Percentiles rank a stretch among this genome's conserved stretches.
Conservation (phyloP, 2,888 invertebrate genomes). For the Pristionchus arcanus region DNA sequence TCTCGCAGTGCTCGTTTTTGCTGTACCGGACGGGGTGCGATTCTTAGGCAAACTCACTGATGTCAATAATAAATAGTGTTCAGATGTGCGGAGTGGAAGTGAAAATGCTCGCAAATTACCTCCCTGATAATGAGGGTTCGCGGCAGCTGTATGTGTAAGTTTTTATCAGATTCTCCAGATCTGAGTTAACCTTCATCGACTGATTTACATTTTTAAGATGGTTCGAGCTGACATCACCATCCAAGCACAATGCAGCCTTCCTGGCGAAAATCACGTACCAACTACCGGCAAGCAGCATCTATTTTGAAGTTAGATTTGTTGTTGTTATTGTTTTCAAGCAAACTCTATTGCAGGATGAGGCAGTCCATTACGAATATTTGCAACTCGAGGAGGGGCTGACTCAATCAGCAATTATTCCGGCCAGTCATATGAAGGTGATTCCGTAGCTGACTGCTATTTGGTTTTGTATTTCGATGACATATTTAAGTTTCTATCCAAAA, state of each 20-base stretch:
- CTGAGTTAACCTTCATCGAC: too few relatives aligned
- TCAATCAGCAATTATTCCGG: not conserved
- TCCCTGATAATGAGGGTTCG: not conserved
- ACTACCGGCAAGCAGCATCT: too few relatives aligned
- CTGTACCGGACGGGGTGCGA: too few relatives aligned
- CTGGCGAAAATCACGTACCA: not conserved
- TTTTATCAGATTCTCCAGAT: too few relatives aligned
- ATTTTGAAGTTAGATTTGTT: too few relatives aligned
- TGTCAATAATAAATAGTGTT: not conserved
- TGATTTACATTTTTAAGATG: not conserved
- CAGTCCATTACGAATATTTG: not conserved
- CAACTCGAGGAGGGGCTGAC: not conserved
- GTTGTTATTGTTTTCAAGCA: too few relatives aligned
- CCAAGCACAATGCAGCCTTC: not conserved
- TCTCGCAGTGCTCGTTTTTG: too few relatives aligned
- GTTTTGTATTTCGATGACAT: too few relatives aligned
- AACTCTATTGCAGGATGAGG: not conserved
- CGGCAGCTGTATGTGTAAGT: not conserved
- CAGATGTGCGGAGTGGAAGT: constrained; percentile 6
- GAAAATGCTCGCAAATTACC: not conserved
- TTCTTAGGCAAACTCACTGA: too few relatives aligned
- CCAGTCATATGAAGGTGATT: not conserved
- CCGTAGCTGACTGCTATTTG: not conserved
- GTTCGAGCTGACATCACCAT: not conserved
- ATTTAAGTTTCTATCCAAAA: too few relatives aligned